Evolutionary conservation across 2,113 vertebrate genomes (phyloP), one percentile per base, ranked within the genome.

Genomic region (Charadrius vociferus): DNA sequence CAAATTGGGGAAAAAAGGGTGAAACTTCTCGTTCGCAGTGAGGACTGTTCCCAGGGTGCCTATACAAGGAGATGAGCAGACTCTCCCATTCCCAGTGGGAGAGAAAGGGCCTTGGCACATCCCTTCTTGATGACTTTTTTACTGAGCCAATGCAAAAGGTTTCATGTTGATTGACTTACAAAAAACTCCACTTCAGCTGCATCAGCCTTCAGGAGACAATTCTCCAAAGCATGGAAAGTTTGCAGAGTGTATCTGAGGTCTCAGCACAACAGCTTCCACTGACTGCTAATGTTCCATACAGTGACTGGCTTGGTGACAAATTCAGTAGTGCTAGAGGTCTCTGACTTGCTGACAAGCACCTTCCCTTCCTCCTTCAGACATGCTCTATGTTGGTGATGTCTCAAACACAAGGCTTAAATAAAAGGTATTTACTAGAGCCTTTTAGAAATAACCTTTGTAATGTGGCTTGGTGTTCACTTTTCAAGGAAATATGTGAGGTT

Each of bases 241-340:
- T 75, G 70, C 18, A 56, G 47, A 34, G 14, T 17, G 10, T 65
- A 43, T 21, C 18, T 19, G 5, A 15, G 34, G 6, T 68, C 50
- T 70, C 67, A 26, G 62, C 30, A 32, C 45, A 36, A 24, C 0
- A 0, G 26, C 18, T 88, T 58, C 41, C 1, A 4, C 43, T 65
- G 39, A 27, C 55, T 41, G 23, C 45, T 58, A n/a, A 27, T 36
- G 59, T 19, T n/a, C n/a, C 0, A 1, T 37, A 6, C 1, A 0
- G 19, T 39, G 29, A 58, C 7, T 49, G 53, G 12, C 47, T 83
- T 43, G 65, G 61, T 56, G 53, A 77, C 45, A 65, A 79, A 27
- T 15, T 81, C 39, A 43, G n/a, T 6, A 23, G 11, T 41, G 15
- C n/a, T 61, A 34, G 32, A 58, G 36, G 4, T 70, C 24, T 55